Evolutionary conservation across 1,140 invertebrate species (phyloP).

Genomic region (Marisa cornuarietis): DNA sequence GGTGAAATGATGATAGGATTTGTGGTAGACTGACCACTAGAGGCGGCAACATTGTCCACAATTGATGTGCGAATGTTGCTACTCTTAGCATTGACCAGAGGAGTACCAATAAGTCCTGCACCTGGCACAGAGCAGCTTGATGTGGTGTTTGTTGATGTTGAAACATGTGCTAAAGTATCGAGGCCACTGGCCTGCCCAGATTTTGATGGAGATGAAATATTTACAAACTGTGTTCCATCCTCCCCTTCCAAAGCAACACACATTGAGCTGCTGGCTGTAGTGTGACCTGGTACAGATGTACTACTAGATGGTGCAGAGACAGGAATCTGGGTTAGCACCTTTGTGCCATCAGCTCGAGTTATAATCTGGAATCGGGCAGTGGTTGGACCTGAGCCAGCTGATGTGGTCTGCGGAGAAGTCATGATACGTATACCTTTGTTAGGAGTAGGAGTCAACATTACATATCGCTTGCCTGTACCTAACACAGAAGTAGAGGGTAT

Average conservation of each 20-base stretch:
- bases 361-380: slow-evolving; percentile 12
- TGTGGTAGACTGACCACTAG: not conserved
- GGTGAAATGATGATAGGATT: slow-evolving; percentile 19
- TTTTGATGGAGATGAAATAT: slow-evolving; percentile 16
- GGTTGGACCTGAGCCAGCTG: not conserved
- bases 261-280: slow-evolving; percentile 3
- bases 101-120: slow-evolving; percentile 8
- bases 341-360: slow-evolving; percentile 13
- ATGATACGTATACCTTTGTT: too few species aligned
- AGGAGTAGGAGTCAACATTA: slow-evolving; percentile 14
- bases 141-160: not conserved
- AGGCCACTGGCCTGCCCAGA: not conserved
- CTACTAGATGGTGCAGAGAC: not conserved
- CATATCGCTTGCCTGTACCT: not conserved
- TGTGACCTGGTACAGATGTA: not conserved
- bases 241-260: slow-evolving; percentile 17
- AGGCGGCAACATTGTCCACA: slow-evolving; percentile 9
- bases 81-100: not conserved
- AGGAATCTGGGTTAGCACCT: slow-evolving; percentile 15
- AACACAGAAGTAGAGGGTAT: too few species aligned
- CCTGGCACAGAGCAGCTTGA: slow-evolving; percentile 5
- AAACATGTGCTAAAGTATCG: not conserved
- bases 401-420: slow-evolving; percentile 8
- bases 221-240: slow-evolving; percentile 15
- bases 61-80: slow-evolving; percentile 23